phyloP scores from a whole-genome alignment of 2,113 vertebrate species.

The Mormyrus iriodes region DNA sequence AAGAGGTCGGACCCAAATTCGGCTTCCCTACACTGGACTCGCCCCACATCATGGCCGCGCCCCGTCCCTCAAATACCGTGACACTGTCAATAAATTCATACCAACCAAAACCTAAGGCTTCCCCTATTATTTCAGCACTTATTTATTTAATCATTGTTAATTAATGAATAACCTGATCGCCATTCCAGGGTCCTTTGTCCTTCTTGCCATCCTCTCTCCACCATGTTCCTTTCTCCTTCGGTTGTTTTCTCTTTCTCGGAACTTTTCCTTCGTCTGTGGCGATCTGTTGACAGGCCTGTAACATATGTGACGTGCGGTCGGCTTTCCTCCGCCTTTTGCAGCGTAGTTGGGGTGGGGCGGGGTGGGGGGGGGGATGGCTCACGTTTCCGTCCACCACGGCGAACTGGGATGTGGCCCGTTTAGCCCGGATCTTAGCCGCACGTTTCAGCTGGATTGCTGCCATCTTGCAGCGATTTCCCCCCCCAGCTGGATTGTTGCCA shows the following conservation, averaged over 20 bases:
- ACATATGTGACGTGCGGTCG: background rate
- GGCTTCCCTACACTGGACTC: background rate
- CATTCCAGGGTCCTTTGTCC: background rate
- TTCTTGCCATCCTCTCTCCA: background rate
- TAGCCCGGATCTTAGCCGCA: background rate
- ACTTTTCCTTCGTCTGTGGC: background rate
- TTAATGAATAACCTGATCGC: background rate
- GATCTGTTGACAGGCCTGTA: background rate
- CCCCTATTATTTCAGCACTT: background rate
- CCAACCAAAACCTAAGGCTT: background rate
- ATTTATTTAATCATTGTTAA: background rate
- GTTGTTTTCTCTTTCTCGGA: background rate
- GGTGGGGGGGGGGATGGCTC: too few species aligned
- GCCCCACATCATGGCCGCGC: background rate
- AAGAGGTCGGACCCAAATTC: background rate
- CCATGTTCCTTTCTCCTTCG: background rate
- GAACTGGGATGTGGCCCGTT: background rate
- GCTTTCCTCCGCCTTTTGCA: background rate
- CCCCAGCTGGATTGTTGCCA: background rate
- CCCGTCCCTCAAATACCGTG: background rate
- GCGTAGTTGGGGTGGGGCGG: background rate
- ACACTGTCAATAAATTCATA: constrained; percentile 1
- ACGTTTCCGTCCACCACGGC: background rate
- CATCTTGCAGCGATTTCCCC: too few species aligned
- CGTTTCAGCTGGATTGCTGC: background rate